phyloP scores from a whole-genome alignment of 2,888 invertebrate species.

The Catocala fraxini region DNA sequence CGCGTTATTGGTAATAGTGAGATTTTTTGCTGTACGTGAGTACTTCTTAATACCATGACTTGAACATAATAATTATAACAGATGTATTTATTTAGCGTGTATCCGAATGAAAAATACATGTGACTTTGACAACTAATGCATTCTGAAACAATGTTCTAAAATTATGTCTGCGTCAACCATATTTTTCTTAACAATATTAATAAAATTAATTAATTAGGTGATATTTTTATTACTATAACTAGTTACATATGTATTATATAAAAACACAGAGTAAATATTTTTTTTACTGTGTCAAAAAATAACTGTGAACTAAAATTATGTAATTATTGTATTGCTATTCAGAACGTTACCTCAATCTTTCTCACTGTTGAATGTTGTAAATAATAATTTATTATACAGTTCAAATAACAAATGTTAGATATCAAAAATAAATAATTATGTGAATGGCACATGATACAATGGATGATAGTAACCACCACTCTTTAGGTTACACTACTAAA shows the following conservation, averaged over 20 bases:
- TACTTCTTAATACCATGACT: no score
- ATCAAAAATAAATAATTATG: conserved; percentile 44
- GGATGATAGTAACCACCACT: conserved; percentile 71
- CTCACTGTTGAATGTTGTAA: conserved; percentile 29
- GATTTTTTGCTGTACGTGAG: no score
- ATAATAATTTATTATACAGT: conserved; percentile 30
- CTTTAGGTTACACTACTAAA: conserved; percentile 89
- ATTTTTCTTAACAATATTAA: no score
- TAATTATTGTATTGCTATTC: conserved; percentile 15
- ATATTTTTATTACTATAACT: no score
- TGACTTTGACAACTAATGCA: conserved; percentile 28
- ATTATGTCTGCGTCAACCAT: no score
- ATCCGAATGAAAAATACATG: conserved; percentile 24
- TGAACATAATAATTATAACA: no score
- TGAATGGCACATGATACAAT: conserved; percentile 57
- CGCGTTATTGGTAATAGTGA: no score
- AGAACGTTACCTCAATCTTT: conserved; percentile 28
- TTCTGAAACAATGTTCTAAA: conserved; percentile 3
- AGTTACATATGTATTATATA: no score
- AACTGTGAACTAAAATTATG: background rate
- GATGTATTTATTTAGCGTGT: background rate
- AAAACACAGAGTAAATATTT: background rate
- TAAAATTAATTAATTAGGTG: no score
- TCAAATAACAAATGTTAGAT: conserved; percentile 4
- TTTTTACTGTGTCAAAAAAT: background rate